Base-by-base conservation (phyloP, 2,888 invertebrate species). In the Drosophila aldrichi region DNA sequence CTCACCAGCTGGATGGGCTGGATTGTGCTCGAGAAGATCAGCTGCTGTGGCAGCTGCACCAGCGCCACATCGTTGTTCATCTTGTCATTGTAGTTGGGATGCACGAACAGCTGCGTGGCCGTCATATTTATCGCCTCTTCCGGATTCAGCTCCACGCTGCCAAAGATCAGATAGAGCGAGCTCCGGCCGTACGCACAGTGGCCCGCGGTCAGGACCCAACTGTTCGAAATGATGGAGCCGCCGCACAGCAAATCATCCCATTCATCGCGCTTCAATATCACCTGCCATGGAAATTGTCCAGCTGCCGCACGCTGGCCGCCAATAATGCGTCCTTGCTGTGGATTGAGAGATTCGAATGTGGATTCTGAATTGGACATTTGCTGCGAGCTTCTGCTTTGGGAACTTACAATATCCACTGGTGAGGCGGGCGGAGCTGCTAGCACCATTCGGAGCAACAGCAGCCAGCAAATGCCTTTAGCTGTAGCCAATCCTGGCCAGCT, bases 261-360 rank as follows among this genome's bases (percentile, higher is more conserved):
- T 38, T 79, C 79, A 64, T 90, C 82, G 9, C 82, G 79, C 60
- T 91, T 92, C 1, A 92, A 59, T 58, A 92, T 83, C 10, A 91
- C 92, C 67, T 92, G 92, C 91, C 92, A 92, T 6, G 92, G 92
- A 44, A 92, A 90, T 65, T 91, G 91, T 1, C 90, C 92, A 0
- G 8, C 1, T 0, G 55, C 18, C 0, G 92, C 92, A 6, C 75
- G 60, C 4, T 57, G 62, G 6, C 92, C 92, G 2, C 84, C 79
- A 3, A 92, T 83, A 14, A 92, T 92, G 32, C 92, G 90, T 20
- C 77, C 78, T 58, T 87, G 58, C 58, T 58, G 58, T 38, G 20
- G n/a, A 44, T 22, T 3, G 0, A 34, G 16, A 5, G 36, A 38
- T 14, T 14, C 51, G 14, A n/a, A 25, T 38, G 36, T 18, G 22